These are phyloP conservation scores for Microhierax caerulescens DNA, from an alignment of 2,797 vertebrate genomes.

Conservation along the genomic window DNA sequence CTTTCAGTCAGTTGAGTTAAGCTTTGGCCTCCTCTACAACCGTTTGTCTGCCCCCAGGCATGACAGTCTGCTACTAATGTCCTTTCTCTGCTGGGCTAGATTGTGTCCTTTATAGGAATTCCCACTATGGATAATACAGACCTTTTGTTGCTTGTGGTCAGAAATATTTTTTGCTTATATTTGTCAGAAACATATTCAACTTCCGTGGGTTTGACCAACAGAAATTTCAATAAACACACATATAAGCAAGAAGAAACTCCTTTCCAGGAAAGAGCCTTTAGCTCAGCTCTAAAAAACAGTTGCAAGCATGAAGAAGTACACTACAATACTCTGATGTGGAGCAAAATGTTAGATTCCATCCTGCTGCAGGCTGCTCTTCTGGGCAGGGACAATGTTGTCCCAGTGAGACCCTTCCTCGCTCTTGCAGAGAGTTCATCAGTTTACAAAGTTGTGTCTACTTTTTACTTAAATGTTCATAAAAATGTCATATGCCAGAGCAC, in stretches of 20 bases:
- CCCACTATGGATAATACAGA: not conserved
- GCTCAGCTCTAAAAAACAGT: not conserved
- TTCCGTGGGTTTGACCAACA: not conserved
- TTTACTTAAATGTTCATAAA: not conserved
- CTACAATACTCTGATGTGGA: no score
- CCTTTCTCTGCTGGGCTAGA: not conserved
- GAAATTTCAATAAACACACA: not conserved
- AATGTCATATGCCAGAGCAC: not conserved
- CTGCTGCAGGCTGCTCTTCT: not conserved
- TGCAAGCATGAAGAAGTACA: not conserved
- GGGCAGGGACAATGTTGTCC: not conserved
- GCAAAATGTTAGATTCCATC: not conserved
- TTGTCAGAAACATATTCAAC: not conserved
- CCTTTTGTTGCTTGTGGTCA: not conserved
- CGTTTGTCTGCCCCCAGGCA: not conserved
- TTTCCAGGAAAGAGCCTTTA: not conserved
- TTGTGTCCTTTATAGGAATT: not conserved
- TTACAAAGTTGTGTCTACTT: not conserved
- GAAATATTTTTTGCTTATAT: not conserved
- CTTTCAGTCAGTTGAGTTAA: not conserved
- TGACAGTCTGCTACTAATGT: not conserved
- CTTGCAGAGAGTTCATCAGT: not conserved
- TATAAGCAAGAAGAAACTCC: not conserved
- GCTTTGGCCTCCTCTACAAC: not conserved
- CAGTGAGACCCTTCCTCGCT: not conserved